These are phyloP conservation scores for Liodrosophila aerea DNA, from an alignment of 2,888 invertebrate species.

Conservation along the genomic window DNA sequence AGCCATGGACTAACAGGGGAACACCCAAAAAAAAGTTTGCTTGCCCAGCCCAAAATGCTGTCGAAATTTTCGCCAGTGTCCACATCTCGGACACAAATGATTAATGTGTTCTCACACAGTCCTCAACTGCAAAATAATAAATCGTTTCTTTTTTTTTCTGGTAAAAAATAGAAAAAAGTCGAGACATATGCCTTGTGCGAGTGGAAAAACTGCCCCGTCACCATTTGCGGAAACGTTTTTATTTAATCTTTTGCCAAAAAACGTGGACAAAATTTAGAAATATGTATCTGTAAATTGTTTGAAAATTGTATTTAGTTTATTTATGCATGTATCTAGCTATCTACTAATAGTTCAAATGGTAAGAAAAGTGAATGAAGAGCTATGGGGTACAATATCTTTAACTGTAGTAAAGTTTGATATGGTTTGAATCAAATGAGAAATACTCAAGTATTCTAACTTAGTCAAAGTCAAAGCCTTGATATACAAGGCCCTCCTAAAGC, in stretches of 20 bases:
- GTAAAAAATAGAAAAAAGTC: constrained; percentile 20
- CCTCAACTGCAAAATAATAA: constrained; percentile 67
- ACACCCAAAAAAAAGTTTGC: constrained; percentile 59
- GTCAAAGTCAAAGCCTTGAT: too few species aligned
- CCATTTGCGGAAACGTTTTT: constrained; percentile 60
- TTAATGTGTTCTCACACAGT: constrained; percentile 53
- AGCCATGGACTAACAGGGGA: constrained; percentile 24
- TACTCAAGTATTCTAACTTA: too few species aligned
- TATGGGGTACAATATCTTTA: too few species aligned
- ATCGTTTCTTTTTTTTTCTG: constrained; percentile 47
- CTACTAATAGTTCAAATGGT: too few species aligned
- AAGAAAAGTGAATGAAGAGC: too few species aligned
- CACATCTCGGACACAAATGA: constrained; percentile 73
- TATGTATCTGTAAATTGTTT: constrained; percentile 1
- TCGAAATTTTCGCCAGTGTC: constrained; percentile 62
- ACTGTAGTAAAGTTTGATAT: too few species aligned
- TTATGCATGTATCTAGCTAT: too few species aligned
- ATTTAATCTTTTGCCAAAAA: constrained; percentile 50
- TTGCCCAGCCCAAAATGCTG: constrained; percentile 51
- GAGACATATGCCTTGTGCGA: constrained; percentile 11
- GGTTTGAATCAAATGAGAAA: too few species aligned
- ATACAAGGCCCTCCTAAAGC: too few species aligned
- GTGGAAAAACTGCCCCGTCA: constrained; percentile 59
- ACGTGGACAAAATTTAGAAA: constrained; percentile 66
- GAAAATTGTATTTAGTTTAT: too few species aligned